Conservation (phyloP, 2,797 vertebrate species). For the Lepilemur ruficaudatus region DNA sequence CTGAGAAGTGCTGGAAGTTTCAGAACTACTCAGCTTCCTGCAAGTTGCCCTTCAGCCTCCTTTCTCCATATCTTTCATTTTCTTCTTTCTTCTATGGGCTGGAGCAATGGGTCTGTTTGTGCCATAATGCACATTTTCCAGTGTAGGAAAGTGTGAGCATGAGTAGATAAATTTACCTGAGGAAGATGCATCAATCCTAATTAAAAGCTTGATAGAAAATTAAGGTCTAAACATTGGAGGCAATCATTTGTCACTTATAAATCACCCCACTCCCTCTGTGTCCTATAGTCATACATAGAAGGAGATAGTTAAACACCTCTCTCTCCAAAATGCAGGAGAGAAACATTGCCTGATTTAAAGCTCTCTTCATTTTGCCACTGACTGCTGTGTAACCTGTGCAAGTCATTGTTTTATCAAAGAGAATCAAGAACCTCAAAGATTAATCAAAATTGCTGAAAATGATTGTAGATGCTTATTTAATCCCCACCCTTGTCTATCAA, state of each 20-base stretch:
- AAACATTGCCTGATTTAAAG: background rate
- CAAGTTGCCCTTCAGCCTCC: background rate
- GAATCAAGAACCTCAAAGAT: background rate
- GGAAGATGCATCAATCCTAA: background rate
- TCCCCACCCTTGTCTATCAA: background rate
- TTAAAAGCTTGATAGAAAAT: conserved; percentile 3
- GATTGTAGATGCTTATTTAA: background rate
- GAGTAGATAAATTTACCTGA: background rate
- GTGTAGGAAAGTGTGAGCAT: background rate
- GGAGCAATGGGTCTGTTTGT: background rate
- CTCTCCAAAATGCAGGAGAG: background rate
- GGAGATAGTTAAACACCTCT: background rate
- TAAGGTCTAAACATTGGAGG: background rate
- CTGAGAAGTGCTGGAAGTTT: background rate
- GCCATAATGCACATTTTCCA: background rate
- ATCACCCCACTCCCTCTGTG: background rate
- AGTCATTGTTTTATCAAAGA: background rate
- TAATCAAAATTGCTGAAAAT: background rate
- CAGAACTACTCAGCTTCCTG: background rate
- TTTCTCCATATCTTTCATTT: conserved; percentile 2
- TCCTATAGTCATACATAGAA: background rate
- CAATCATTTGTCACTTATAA: background rate
- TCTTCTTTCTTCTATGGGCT: background rate
- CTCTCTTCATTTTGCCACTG: background rate
- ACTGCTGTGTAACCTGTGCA: background rate